Evolutionary conservation across 2,797 vertebrate genomes (phyloP).

Genomic region (Chaenodraco wilsoni): DNA sequence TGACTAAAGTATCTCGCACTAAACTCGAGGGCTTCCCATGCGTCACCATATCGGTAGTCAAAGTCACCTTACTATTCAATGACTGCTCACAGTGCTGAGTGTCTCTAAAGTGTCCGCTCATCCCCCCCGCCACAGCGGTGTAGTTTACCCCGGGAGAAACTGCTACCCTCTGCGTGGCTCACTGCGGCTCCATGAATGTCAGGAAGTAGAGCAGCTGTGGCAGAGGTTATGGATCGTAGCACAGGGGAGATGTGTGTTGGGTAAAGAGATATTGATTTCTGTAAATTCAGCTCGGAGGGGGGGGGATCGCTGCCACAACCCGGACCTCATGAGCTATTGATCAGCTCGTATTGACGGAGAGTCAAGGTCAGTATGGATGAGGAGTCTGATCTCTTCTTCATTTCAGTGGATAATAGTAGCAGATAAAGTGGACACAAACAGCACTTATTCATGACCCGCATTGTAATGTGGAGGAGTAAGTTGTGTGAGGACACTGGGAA

Average conservation of each 20-base stretch:
- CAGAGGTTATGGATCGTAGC: constrained; percentile 71
- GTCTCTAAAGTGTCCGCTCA: constrained; percentile 51
- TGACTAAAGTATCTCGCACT: constrained; percentile 6
- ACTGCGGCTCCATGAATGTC: constrained; percentile 58
- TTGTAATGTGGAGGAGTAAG: constrained; percentile 15
- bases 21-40: constrained; percentile 5
- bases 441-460: constrained; percentile 32
- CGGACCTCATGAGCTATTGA: constrained; percentile 72
- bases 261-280: constrained; percentile 76
- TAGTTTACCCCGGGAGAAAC: constrained; percentile 60
- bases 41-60: constrained; percentile 36
- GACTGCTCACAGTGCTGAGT: constrained; percentile 50
- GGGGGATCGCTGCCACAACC: constrained; percentile 64
- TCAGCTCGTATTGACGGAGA: constrained; percentile 72
- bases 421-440: constrained; percentile 15
- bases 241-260: constrained; percentile 48
- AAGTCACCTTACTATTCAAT: constrained; percentile 69
- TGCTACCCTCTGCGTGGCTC: constrained; percentile 47
- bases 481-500: constrained; percentile 11
- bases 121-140: constrained; percentile 47
- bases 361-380: constrained; percentile 77
- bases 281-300: constrained; percentile 70
- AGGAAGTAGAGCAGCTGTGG: constrained; percentile 75
- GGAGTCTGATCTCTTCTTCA: constrained; percentile 49
- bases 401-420: constrained; percentile 30